Conservation (phyloP, 2,888 invertebrate species). For the Scrobipalpa atriplicella region DNA sequence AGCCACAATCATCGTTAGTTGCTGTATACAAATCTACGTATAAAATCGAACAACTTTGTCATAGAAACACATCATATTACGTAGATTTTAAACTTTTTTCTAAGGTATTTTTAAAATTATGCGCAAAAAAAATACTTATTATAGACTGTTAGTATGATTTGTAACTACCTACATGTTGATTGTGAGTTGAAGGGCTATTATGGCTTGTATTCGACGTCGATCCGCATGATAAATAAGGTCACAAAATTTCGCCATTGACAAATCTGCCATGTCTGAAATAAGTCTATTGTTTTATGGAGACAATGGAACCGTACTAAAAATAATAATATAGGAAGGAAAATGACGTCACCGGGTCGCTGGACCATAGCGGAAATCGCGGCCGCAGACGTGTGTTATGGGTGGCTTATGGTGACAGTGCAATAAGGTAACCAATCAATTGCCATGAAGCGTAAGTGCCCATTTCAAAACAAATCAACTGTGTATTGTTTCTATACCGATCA, state of each 20-base stretch:
- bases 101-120: no score
- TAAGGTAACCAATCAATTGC: conserved; percentile 30
- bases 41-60: background rate
- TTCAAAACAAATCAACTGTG: background rate
- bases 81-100: no score
- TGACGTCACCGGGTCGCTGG: conserved; percentile 51
- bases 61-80: no score
- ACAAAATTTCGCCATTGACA: conserved; percentile 55
- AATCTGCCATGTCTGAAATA: conserved; percentile 49
- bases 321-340: conserved; percentile 53
- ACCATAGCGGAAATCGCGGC: conserved; percentile 39
- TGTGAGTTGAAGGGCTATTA: background rate
- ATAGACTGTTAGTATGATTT: background rate
- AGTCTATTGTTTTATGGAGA: conserved; percentile 64
- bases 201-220: background rate
- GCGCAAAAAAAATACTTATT: no score
- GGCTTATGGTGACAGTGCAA: conserved; percentile 27
- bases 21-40: background rate
- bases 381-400: conserved; percentile 35
- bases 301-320: conserved; percentile 55
- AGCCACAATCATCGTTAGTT: background rate
- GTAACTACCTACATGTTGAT: conserved; percentile 6
- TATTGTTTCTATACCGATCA: background rate
- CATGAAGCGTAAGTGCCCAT: background rate
- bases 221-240: conserved; percentile 39